These are phyloP conservation scores for Stomorhina lunata DNA, from an alignment of 2,888 invertebrate species.

Conservation along the genomic window DNA sequence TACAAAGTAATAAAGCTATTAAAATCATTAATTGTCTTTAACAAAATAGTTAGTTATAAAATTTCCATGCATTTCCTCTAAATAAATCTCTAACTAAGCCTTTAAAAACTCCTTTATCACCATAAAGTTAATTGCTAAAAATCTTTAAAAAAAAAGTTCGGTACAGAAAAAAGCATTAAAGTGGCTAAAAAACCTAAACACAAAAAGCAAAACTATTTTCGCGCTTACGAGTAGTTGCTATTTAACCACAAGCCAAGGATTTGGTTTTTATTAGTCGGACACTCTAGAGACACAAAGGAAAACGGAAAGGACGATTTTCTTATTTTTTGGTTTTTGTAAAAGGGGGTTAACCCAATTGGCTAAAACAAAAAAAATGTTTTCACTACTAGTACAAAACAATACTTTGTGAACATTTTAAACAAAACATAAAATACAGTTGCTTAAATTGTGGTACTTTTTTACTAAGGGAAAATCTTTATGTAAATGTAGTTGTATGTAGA, in stretches of 20 bases:
- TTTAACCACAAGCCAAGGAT: constrained; percentile 61
- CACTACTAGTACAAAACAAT: constrained; percentile 5
- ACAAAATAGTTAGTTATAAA: no score
- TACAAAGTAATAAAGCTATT: no score
- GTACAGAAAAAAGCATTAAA: no score
- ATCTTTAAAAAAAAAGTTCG: not conserved
- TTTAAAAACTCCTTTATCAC: not conserved
- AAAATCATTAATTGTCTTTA: no score
- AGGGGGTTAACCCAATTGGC: constrained; percentile 69
- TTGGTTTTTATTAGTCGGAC: constrained; percentile 53
- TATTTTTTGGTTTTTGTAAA: not conserved
- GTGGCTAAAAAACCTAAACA: not conserved
- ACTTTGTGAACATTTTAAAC: constrained; percentile 37
- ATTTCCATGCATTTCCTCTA: not conserved
- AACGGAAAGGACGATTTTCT: constrained; percentile 68
- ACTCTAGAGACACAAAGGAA: constrained; percentile 55
- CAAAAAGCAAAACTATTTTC: constrained; percentile 39
- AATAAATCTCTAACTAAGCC: constrained; percentile 1
- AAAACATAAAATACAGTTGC: constrained; percentile 43
- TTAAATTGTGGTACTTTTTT: constrained; percentile 34
- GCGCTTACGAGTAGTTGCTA: constrained; percentile 44
- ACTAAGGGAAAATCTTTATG: no score
- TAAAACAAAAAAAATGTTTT: constrained; percentile 41
- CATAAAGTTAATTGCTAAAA: constrained; percentile 38
- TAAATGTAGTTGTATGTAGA: no score